A percentile compares a stretch with the other conserved stretches of the same genome.
Evolutionary conservation across 2,797 vertebrate genomes (phyloP).

Genomic region (Aythya fuligula): DNA sequence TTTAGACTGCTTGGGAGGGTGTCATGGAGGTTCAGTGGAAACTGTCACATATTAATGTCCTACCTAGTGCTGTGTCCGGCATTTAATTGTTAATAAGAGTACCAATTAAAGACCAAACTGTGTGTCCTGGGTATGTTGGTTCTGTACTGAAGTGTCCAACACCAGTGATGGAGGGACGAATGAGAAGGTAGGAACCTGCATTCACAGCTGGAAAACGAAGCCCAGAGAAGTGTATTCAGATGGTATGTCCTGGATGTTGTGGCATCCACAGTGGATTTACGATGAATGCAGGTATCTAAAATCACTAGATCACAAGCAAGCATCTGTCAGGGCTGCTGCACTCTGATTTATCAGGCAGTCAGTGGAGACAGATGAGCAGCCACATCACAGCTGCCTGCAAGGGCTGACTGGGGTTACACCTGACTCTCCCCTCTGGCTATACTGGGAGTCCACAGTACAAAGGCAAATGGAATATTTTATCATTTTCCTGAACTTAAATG

Average conservation of each 20-base stretch:
- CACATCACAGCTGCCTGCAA: not conserved
- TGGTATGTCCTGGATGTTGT: not conserved
- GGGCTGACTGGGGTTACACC: not conserved
- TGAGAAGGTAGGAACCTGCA: not conserved
- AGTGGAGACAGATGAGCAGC: not conserved
- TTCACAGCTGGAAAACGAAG: not conserved
- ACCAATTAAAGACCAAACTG: not conserved
- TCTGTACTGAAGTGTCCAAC: not conserved
- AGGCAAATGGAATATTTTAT: not conserved
- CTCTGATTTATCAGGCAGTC: not conserved
- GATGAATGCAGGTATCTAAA: not conserved
- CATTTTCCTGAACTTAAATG: not conserved
- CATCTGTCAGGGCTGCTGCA: not conserved
- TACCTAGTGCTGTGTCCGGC: not conserved
- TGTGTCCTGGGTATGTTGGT: not conserved
- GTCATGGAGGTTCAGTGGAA: rapidly evolving
- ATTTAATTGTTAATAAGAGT: not conserved
- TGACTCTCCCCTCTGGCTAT: not conserved
- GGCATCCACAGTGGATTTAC: not conserved
- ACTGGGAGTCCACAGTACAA: rapidly evolving
- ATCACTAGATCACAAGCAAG: not conserved
- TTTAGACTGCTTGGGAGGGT: not conserved
- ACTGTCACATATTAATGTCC: not conserved
- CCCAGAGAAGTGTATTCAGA: not conserved
- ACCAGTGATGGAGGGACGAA: not conserved